Percentiles rank a stretch among this genome's conserved stretches.
phyloP scores from a whole-genome alignment of 2,113 vertebrate species.

The Petrocephalus microphthalmus region DNA sequence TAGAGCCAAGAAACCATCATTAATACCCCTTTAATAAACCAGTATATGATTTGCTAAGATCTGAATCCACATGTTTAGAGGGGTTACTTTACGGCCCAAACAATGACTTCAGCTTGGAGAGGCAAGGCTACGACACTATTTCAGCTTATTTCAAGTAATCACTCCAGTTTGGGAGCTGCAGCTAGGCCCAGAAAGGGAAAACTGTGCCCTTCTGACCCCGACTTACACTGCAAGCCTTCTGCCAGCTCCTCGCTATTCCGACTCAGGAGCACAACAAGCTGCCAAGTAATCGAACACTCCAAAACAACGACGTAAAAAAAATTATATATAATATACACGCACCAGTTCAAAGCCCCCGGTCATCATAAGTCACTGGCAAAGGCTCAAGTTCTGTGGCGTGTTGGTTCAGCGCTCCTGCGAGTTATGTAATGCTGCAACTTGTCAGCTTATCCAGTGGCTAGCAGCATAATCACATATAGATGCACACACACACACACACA shows the following conservation, averaged over 20 bases:
- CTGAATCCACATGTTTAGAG: not conserved
- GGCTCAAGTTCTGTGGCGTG: not conserved
- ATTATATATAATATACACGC: not conserved
- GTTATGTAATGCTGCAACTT: not conserved
- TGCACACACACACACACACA: not conserved
- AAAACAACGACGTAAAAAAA: not conserved
- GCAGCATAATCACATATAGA: not conserved
- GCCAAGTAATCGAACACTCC: not conserved
- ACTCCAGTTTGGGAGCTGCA: not conserved
- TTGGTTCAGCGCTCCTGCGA: not conserved
- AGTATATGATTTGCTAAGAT: not conserved
- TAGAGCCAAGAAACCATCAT: not conserved
- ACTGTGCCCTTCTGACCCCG: not conserved
- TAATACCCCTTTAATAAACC: not conserved
- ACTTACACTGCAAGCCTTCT: not conserved
- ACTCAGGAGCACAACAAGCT: not conserved
- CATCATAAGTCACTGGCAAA: not conserved
- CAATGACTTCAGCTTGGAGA: conserved; percentile 6
- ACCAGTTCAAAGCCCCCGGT: not conserved
- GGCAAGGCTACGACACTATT: not conserved
- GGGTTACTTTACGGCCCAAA: not conserved
- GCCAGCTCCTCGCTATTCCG: not conserved
- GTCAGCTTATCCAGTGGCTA: not conserved
- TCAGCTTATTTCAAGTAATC: not conserved
- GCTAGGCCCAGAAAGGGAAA: not conserved